Evolutionary conservation across 2,113 vertebrate genomes (phyloP), one percentile per base, ranked within the genome.

Genomic region (Pedionomus torquatus): DNA sequence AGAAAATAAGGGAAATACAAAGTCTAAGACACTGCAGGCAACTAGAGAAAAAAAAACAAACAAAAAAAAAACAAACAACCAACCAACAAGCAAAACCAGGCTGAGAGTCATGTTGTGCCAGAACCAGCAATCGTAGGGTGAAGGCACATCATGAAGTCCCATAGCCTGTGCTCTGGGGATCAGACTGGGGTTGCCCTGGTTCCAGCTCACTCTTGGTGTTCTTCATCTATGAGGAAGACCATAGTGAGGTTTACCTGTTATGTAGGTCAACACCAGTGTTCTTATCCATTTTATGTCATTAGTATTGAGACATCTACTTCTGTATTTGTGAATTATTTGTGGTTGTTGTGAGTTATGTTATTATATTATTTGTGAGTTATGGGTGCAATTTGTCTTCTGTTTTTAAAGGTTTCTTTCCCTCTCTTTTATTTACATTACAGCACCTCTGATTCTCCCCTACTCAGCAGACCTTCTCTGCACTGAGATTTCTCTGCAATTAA

Each of bases 91-190:
- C 5, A 41, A 86, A 85, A 49, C 13, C 72, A 70, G 31, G 7
- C 24, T 43, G 49, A 37, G 25, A 46, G 19, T 5, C 16, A 57
- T 9, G 5, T 0, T 85, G 28, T 51, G 31, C 41, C 46, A 37
- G 61, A 78, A 26, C 10, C 16, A 69, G 49, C 39, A 57, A 8
- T 9, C 9, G 2, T 17, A 35, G 26, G 8, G 2, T 14, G 14
- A 13, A 75, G 33, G 8, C 5, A 30, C 1, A 0, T 4, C 24
- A 12, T 33, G 31, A 57, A 46, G 13, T 19, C 13, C 12, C 19
- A 25, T 23, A 71, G 20, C 7, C 31, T 26, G 6, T 15, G 8
- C 9, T 54, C 28, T 21, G 3, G 64, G 17, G 4, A 2, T 49
- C 35, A 58, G 17, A 7, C 30, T 24, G 33, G 46, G 43, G 3